Percentiles rank a stretch among this genome's conserved stretches.
These are phyloP conservation scores for Zosterops japonicus DNA, from an alignment of 2,113 vertebrate species.

Conservation along the genomic window DNA sequence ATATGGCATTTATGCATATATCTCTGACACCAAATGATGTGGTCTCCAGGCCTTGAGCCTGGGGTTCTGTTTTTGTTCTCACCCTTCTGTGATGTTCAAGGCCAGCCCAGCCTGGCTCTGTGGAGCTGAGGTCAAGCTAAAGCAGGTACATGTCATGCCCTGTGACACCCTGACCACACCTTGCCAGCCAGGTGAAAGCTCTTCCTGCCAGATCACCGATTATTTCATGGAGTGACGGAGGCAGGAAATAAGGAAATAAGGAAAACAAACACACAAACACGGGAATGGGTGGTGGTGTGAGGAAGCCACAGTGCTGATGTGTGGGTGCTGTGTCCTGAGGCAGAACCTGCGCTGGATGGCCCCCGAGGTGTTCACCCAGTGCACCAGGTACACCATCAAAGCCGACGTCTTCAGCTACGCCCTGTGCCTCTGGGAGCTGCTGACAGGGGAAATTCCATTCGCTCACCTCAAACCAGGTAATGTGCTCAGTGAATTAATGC, in stretches of 20 bases:
- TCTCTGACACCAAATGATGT: fast-evolving
- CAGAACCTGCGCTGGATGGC: conserved; percentile 98
- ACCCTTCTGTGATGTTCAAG: fast-evolving
- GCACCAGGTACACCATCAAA: conserved; percentile 92
- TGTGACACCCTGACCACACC: background rate
- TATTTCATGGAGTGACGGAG: background rate
- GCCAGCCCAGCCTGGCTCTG: background rate
- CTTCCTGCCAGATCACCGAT: background rate
- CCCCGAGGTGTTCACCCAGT: conserved; percentile 93
- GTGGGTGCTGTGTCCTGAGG: background rate
- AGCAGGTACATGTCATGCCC: fast-evolving
- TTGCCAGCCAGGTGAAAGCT: fast-evolving
- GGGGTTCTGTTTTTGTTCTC: background rate
- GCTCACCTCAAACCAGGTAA: conserved; percentile 94
- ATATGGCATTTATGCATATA: fast-evolving
- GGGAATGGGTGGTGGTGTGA: background rate
- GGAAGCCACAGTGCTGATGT: background rate
- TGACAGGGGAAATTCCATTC: conserved; percentile 92
- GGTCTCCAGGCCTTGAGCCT: background rate
- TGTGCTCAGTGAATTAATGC: background rate
- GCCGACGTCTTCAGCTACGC: conserved; percentile 95
- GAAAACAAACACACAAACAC: background rate
- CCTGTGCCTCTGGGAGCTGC: conserved; percentile 92
- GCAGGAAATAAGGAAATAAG: background rate
- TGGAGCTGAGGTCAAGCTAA: background rate